These are phyloP conservation scores for Myiozetetes cayanensis DNA, from an alignment of 2,113 vertebrate genomes.

Conservation along the genomic window DNA sequence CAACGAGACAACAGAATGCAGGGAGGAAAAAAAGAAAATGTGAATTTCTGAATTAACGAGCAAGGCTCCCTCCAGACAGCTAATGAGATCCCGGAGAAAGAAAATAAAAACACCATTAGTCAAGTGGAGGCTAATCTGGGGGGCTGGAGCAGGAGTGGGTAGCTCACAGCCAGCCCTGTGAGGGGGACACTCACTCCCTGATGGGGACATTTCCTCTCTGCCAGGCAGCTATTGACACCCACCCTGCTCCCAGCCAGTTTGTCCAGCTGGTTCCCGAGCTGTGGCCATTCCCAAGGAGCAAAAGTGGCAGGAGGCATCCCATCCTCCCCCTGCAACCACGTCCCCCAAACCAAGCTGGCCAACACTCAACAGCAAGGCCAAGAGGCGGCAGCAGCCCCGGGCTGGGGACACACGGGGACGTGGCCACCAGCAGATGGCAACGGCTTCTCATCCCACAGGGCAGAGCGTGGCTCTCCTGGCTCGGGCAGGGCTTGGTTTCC, in stretches of 20 bases:
- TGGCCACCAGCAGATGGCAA: conserved; percentile 28
- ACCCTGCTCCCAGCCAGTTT: background rate
- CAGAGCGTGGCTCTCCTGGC: rapidly evolving
- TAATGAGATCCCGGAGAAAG: background rate
- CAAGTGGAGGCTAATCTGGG: background rate
- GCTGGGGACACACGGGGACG: background rate
- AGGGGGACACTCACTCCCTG: background rate
- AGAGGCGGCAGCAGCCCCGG: background rate
- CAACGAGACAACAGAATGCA: background rate
- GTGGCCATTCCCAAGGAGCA: background rate
- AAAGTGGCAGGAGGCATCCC: background rate
- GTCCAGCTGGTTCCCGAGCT: background rate
- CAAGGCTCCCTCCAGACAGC: conserved; percentile 21
- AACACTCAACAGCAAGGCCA: background rate
- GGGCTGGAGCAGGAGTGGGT: background rate
- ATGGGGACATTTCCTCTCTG: background rate
- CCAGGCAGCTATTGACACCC: rapidly evolving
- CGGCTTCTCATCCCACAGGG: background rate
- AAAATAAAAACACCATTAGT: conserved; percentile 41
- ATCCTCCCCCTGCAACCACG: rapidly evolving
- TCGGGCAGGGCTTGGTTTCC: background rate
- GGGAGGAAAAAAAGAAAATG: background rate
- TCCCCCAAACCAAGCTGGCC: background rate
- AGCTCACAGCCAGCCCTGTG: background rate
- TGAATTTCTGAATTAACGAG: background rate